Conservation (phyloP, 2,888 invertebrate species). For the Machimus rusticus region DNA sequence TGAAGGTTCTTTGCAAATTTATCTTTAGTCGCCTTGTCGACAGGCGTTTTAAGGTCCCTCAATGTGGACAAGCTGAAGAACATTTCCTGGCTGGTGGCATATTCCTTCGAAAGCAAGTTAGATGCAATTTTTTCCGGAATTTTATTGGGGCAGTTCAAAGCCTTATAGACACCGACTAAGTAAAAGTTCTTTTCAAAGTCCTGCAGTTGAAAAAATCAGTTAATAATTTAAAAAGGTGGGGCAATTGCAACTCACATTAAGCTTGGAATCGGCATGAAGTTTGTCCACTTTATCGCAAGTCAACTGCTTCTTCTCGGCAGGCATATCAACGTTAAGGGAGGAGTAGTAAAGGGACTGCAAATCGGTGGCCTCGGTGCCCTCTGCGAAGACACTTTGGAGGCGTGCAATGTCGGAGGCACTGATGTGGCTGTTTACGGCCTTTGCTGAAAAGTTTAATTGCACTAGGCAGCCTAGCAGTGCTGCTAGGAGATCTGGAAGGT, state of each 20-base stretch:
- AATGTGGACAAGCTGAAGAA: conserved; percentile 77
- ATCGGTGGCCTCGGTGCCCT: conserved; percentile 68
- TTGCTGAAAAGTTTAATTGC: conserved; percentile 45
- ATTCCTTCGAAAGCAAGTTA: conserved; percentile 71
- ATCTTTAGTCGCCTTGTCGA: conserved; percentile 72
- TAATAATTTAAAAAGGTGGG: not conserved
- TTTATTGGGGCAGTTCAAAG: conserved; percentile 64
- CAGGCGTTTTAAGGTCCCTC: conserved; percentile 71
- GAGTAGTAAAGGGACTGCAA: conserved; percentile 75
- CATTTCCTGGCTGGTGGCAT: conserved; percentile 73
- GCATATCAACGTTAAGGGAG: conserved; percentile 74
- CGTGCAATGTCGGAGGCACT: conserved; percentile 57
- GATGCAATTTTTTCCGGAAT: conserved; percentile 63
- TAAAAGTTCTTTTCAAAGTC: conserved; percentile 70
- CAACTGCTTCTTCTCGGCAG: conserved; percentile 65
- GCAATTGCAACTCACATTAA: conserved; percentile 63
- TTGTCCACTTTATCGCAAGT: conserved; percentile 64
- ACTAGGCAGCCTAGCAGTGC: not conserved
- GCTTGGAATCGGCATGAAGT: conserved; percentile 57
- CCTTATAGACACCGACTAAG: conserved; percentile 70
- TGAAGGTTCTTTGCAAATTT: conserved; percentile 78
- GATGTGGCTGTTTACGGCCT: conserved; percentile 58
- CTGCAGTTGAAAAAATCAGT: conserved; percentile 49
- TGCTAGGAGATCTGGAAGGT: conserved; percentile 20
- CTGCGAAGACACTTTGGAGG: conserved; percentile 59